Base-by-base conservation (phyloP, 2,113 vertebrate species). In the Meles meles region DNA sequence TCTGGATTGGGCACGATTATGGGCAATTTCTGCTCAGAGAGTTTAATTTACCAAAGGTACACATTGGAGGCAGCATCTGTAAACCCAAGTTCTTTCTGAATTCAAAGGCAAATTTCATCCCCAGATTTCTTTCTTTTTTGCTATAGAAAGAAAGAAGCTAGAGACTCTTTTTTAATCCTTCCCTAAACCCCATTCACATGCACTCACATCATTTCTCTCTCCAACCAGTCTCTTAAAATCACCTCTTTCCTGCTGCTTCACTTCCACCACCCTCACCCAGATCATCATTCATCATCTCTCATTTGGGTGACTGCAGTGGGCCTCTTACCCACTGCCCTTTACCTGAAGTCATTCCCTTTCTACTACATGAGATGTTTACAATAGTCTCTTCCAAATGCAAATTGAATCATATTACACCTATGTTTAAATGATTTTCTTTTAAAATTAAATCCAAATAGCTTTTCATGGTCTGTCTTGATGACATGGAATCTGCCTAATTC, bases 11-110 rank as follows among this genome's bases (percentile, higher is more conserved):
- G 13, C 27, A 52, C 34, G 65, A 37, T 25, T 57, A 52, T 31
- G 52, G 44, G 49, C 37, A 47, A 59, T 39, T 63, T 52, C 67
- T 39, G 12, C 8, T 34, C 9, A 88, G 47, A 79, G 29, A 39
- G 39, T 72, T 94, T 63, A 74, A 84, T 74, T 95, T 92, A 15
- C 29, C 65, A 61, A 82, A 95, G 8, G 71, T 55, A 69, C 15
- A 2, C 34, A 14, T 11, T 31, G 8, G 13, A 67, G 25, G 29
- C 18, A 82, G 34, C 20, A 86, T 71, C 14, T 88, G 34, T 49
- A 77, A 89, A 57, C 1, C 21, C 25, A 89, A 27, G 4, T 88
- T 91, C 29, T 8, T 81, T 88, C 49, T 89, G 49, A 87, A 39
- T 61, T 96, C 34, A 93, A 72, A 93, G 29, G 44, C 42, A 76